Evolutionary conservation across 2,888 invertebrate species (phyloP), one percentile per base, ranked within the genome.

Genomic region (Ennomos fuscantarius): DNA sequence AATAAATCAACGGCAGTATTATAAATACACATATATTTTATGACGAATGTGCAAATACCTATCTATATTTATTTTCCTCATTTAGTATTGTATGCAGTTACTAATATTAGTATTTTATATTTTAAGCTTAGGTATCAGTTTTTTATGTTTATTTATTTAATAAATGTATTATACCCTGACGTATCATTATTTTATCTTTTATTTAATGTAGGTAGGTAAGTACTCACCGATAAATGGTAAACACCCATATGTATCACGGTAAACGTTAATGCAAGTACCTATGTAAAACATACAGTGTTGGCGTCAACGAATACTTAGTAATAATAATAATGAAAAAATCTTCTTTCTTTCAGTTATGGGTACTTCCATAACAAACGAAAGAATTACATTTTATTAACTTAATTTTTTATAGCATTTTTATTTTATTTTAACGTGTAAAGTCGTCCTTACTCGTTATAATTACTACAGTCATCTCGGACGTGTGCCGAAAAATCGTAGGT

Each of bases 131-230:
- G n/a, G n/a, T n/a, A 11, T 34, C n/a, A 31, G 60, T 61, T 63
- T 68, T 58, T 58, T 59, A 58, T 69, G 48, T 79, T 71, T 69
- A 69, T 72, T 67, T 66, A 62, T 72, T 44, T 49, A 79, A 75
- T 79, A 76, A 77, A 78, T 53, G 6, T 24, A 6, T 66, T 59
- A 67, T 58, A 51, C 57, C 65, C 49, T 63, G 24, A 24, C 24
- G 44, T 57, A 65, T 66, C 66, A 54, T 46, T 68, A 55, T 66
- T 66, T 69, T 71, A 74, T 72, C 73, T 79, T 77, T 81, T 71
- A 73, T 71, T 74, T 66, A 45, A n/a, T n/a, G 58, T 58, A 66
- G 66, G 66, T 68, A 65, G 69, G 60, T 63, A 46, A 49, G 34
- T 24, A 6, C 24, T 24, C 1, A 60, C 44, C 63, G 55, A 41